Conservation (phyloP, 23 tunicate genomes). For the Phallusia fumigata region DNA sequence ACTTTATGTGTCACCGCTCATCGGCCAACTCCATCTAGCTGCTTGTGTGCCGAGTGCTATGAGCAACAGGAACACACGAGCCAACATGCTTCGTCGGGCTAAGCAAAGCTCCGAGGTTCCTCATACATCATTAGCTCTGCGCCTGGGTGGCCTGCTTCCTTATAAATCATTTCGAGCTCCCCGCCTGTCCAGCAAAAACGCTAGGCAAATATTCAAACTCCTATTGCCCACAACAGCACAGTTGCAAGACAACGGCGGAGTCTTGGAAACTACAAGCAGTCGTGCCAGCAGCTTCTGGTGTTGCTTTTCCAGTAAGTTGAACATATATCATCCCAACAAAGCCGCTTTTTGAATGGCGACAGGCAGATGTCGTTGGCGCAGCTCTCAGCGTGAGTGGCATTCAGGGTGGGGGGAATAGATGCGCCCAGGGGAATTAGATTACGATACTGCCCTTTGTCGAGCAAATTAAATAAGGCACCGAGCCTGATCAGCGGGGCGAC, state of each 20-base stretch:
- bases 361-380: slow-evolving; percentile 1
- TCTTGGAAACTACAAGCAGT: not conserved
- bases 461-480: not conserved
- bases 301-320: not conserved
- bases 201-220: not conserved
- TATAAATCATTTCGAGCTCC: not conserved
- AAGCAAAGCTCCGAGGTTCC: not conserved
- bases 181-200: not conserved
- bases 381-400: not conserved
- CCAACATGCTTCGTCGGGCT: no score
- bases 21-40: no score
- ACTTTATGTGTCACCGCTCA: no score
- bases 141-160: slow-evolving; percentile 5
- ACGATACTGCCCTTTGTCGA: slow-evolving; percentile 2
- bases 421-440: not conserved
- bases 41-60: no score
- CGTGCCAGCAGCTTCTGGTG: not conserved
- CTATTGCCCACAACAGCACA: not conserved
- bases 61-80: no score
- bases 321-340: not conserved
- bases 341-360: not conserved
- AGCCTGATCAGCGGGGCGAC: not conserved
- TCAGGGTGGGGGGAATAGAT: not conserved
- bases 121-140: slow-evolving; percentile 2
- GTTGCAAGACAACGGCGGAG: not conserved